Percentiles rank a stretch among this genome's conserved stretches.
These are phyloP conservation scores for Phataginus tricuspis DNA, from an alignment of 2,797 vertebrate species.

Conservation along the genomic window DNA sequence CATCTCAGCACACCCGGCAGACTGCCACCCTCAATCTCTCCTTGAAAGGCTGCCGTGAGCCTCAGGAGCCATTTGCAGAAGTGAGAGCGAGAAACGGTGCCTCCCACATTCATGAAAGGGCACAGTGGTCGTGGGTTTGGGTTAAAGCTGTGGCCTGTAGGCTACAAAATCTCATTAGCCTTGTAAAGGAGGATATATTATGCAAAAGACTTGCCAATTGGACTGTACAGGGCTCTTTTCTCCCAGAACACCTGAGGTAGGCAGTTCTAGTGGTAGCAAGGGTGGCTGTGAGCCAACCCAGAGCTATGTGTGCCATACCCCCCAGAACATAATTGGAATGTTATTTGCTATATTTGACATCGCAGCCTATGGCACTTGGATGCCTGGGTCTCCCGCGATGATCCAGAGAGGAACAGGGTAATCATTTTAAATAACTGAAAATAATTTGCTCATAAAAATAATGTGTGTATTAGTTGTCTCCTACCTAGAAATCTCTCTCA, in stretches of 20 bases:
- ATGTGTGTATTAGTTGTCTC: background rate
- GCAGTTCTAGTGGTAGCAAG: background rate
- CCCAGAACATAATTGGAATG: background rate
- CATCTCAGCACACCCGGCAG: background rate
- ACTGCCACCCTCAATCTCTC: background rate
- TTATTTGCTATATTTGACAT: constrained; percentile 46
- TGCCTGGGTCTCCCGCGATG: constrained; percentile 1
- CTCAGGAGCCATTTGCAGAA: constrained; percentile 3
- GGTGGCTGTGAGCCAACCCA: background rate
- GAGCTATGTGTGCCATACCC: background rate
- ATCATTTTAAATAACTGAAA: constrained; percentile 58
- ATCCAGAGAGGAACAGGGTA: constrained; percentile 45
- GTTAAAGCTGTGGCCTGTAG: background rate
- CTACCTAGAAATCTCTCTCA: constrained; percentile 30
- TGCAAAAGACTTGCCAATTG: constrained; percentile 41
- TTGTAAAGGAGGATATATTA: constrained; percentile 59
- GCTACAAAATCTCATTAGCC: constrained; percentile 59
- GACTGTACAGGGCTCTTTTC: constrained; percentile 7
- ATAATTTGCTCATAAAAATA: constrained; percentile 40
- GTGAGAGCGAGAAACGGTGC: background rate
- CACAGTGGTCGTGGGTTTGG: background rate
- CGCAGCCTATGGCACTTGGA: background rate
- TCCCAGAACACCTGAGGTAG: constrained; percentile 40
- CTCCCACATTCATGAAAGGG: background rate
- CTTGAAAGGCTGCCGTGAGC: constrained; percentile 30